These are phyloP conservation scores for Brachyptera putata DNA, from an alignment of 2,888 invertebrate species.

Conservation along the genomic window DNA sequence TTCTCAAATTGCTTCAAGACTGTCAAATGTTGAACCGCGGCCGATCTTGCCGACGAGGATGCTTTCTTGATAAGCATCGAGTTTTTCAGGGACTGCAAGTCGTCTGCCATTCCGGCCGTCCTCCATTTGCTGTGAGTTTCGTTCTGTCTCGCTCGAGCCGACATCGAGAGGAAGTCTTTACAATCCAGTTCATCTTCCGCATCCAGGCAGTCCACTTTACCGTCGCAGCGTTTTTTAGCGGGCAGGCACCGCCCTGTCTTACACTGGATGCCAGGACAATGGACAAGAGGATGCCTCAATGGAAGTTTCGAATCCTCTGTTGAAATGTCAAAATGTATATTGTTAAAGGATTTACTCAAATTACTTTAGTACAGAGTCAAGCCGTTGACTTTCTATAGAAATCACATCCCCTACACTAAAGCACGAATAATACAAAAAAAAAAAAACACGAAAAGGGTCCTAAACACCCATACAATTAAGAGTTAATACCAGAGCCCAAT, in stretches of 20 bases:
- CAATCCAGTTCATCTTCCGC: slow-evolving; percentile 79
- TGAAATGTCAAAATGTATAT: slow-evolving; percentile 34
- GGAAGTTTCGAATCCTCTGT: slow-evolving; percentile 50
- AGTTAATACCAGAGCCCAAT: too few relatives aligned
- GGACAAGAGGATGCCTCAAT: slow-evolving; percentile 51
- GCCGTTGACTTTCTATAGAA: too few relatives aligned
- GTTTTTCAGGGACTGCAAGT: slow-evolving; percentile 14
- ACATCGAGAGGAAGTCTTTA: slow-evolving; percentile 16
- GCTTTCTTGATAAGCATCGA: too few relatives aligned
- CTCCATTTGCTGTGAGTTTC: slow-evolving; percentile 12
- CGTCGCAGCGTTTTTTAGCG: slow-evolving; percentile 62
- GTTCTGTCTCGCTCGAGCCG: background rate
- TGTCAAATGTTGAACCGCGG: too few relatives aligned
- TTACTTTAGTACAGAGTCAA: too few relatives aligned
- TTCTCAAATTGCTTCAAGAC: too few relatives aligned
- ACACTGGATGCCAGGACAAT: slow-evolving; percentile 72
- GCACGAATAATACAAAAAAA: too few relatives aligned
- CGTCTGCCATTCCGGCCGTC: slow-evolving; percentile 1
- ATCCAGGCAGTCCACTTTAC: slow-evolving; percentile 67
- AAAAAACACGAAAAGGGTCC: too few relatives aligned
- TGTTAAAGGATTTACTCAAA: too few relatives aligned
- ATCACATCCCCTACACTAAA: too few relatives aligned
- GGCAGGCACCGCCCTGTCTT: slow-evolving; percentile 66
- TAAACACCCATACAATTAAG: too few relatives aligned
- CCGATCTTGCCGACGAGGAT: too few relatives aligned